phyloP scores from a whole-genome alignment of 2,888 invertebrate genomes.

The Arrhopalites spinosus region DNA sequence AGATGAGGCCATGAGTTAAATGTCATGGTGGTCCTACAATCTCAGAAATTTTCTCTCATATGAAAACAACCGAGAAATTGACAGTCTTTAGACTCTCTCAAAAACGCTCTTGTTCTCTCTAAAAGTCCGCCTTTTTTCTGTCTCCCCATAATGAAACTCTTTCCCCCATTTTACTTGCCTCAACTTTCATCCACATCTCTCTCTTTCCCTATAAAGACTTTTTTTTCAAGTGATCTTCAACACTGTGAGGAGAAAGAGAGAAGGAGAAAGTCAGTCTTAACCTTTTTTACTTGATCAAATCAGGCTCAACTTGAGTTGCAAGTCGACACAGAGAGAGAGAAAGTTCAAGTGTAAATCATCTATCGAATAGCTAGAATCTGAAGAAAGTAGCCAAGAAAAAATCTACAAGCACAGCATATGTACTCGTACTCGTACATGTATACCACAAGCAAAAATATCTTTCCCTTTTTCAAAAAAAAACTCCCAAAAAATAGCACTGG shows the following conservation, averaged over 20 bases:
- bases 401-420: neutral
- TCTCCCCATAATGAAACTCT: conserved; percentile 19
- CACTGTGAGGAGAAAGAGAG: neutral
- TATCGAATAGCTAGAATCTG: neutral
- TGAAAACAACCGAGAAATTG: neutral
- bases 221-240: neutral
- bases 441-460: neutral
- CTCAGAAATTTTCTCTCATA: neutral
- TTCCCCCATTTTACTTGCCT: neutral
- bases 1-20: neutral
- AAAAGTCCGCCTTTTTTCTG: conserved; percentile 25
- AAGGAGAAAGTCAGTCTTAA: neutral
- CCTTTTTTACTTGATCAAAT: conserved; percentile 22
- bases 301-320: conserved; percentile 2
- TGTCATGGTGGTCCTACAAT: neutral
- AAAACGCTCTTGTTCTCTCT: too few relatives aligned
- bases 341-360: conserved; percentile 15
- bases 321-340: neutral
- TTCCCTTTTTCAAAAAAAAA: neutral
- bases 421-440: neutral
- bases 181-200: neutral
- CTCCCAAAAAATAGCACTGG: neutral
- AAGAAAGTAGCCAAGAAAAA: neutral
- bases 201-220: too few relatives aligned
- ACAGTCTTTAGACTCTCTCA: neutral